Conservation (phyloP, 2,888 invertebrate genomes). For the Rhagophthalmus giganteus region DNA sequence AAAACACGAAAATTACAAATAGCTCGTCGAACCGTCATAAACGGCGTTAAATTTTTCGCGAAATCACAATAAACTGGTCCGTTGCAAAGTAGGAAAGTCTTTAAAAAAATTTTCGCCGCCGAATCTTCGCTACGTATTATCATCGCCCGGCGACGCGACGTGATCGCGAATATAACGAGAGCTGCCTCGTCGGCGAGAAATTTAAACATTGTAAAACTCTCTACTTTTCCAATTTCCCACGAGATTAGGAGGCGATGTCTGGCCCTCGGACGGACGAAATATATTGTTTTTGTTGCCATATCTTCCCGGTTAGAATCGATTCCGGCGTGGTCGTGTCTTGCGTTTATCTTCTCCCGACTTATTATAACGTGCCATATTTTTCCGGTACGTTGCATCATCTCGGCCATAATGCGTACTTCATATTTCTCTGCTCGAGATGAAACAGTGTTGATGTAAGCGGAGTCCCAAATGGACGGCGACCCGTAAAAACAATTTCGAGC, state of each 20-base stretch:
- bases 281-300: conserved; percentile 28
- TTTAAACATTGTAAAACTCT: conserved; percentile 27
- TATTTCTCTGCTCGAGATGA: conserved; percentile 12
- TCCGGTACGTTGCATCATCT: conserved; percentile 9
- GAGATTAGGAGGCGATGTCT: conserved; percentile 27
- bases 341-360: conserved; percentile 19
- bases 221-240: conserved; percentile 31
- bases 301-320: conserved; percentile 18
- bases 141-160: background rate
- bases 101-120: background rate
- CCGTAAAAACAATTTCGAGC: conserved; percentile 27
- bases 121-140: background rate
- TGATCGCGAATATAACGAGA: conserved; percentile 10
- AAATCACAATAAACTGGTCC: background rate
- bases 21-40: too few species aligned
- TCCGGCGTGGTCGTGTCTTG: conserved; percentile 7
- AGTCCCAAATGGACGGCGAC: conserved; percentile 22
- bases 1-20: too few species aligned
- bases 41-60: background rate
- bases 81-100: background rate
- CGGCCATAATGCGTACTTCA: conserved; percentile 15
- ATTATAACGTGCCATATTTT: conserved; percentile 12
- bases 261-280: conserved; percentile 22
- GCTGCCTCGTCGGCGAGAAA: conserved; percentile 14
- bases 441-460: conserved; percentile 8